Conservation (phyloP, 92 coral and sea anemone species). For the Parazoanthus atlanticus region DNA sequence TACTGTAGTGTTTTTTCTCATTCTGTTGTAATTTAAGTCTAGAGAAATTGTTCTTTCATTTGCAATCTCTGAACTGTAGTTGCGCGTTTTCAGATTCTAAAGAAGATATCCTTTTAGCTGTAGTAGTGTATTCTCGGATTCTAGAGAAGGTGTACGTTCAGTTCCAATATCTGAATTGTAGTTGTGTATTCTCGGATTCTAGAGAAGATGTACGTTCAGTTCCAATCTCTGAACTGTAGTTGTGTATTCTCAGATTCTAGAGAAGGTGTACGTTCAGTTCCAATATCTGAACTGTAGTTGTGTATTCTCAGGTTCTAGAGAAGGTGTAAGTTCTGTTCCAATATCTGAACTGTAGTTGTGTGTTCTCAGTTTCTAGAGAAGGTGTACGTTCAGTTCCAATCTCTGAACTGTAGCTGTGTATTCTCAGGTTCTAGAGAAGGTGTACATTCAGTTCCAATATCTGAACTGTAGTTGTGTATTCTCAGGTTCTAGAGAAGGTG, state of each 20-base stretch:
- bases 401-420: background rate
- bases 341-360: too few species aligned
- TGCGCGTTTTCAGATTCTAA: constrained; percentile 54
- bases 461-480: background rate
- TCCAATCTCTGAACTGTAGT: too few species aligned
- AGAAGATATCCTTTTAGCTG: background rate
- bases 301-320: too few species aligned
- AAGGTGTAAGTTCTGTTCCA: background rate
- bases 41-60: too few species aligned
- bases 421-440: constrained; percentile 53
- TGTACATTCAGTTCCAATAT: background rate
- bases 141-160: constrained; percentile 96
- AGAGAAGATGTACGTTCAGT: background rate
- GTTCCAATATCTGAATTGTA: constrained; percentile 67
- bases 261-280: constrained; percentile 80
- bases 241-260: too few species aligned
- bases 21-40: too few species aligned
- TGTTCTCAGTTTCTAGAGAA: too few species aligned
- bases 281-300: constrained; percentile 51
- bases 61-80: background rate
- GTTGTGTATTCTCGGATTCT: too few species aligned
- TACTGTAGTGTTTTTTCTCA: too few species aligned
- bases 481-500: constrained; percentile 51
- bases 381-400: background rate
- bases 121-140: constrained; percentile 53